Conservation (phyloP, 1,140 invertebrate species). For the Teleopsis dalmanni region DNA sequence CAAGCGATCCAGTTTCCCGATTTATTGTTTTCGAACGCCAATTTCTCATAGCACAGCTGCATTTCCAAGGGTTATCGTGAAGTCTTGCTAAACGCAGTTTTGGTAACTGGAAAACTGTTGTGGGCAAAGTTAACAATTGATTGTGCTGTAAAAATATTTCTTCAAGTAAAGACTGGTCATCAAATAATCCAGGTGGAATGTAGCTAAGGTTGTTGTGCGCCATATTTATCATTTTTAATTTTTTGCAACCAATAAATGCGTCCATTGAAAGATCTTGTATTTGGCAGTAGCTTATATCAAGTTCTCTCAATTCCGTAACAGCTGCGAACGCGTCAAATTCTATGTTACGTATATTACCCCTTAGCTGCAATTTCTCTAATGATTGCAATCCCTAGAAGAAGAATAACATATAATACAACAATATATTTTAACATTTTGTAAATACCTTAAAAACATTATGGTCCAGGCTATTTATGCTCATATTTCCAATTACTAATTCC, state of each 20-base stretch:
- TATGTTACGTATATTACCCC: constrained; percentile 52
- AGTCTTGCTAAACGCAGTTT: constrained; percentile 49
- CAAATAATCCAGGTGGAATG: constrained; percentile 55
- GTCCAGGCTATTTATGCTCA: constrained; percentile 51
- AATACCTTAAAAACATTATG: constrained; percentile 49
- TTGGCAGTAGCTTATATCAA: constrained; percentile 56
- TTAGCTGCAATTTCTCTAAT: constrained; percentile 24
- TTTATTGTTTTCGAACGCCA: constrained; percentile 54
- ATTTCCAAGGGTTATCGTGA: constrained; percentile 60
- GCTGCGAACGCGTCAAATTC: constrained; percentile 62
- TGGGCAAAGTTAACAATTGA: constrained; percentile 50
- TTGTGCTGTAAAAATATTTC: constrained; percentile 58
- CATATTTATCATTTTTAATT: constrained; percentile 54
- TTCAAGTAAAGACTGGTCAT: constrained; percentile 52
- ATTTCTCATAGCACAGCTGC: constrained; percentile 55
- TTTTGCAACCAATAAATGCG: constrained; percentile 55
- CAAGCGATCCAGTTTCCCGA: constrained; percentile 25
- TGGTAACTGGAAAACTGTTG: constrained; percentile 50
- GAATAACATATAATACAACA: background rate
- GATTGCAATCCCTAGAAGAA: constrained; percentile 34
- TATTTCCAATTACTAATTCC: constrained; percentile 50
- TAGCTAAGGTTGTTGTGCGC: constrained; percentile 54
- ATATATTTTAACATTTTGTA: background rate
- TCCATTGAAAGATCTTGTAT: constrained; percentile 60
- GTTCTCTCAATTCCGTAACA: constrained; percentile 49